phyloP scores from a whole-genome alignment of 1,140 invertebrate genomes.

The Odontomachus brunneus region DNA sequence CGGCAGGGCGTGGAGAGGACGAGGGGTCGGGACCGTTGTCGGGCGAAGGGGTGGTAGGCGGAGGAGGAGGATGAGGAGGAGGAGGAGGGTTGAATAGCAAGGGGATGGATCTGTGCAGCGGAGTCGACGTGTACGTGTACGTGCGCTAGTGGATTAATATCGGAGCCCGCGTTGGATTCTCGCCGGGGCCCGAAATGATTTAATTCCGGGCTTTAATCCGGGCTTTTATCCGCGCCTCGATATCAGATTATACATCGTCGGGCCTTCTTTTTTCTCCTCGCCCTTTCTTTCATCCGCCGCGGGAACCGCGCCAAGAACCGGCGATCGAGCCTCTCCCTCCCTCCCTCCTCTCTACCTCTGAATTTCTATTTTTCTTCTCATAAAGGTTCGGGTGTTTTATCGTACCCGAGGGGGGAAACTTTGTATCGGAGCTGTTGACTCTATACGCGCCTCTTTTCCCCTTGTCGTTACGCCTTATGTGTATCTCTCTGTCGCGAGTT shows the following conservation, averaged over 20 bases:
- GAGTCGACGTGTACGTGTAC: constrained; percentile 42
- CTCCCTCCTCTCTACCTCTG: too few species aligned
- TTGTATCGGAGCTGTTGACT: background rate
- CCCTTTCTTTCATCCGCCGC: constrained; percentile 10
- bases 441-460: background rate
- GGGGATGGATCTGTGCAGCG: constrained; percentile 32
- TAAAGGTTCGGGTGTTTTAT: constrained; percentile 7
- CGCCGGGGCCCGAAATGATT: constrained; percentile 46
- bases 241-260: constrained; percentile 49
- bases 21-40: background rate
- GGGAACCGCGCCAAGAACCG: constrained; percentile 27
- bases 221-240: constrained; percentile 45
- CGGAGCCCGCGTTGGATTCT: constrained; percentile 2
- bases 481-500: background rate
- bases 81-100: background rate
- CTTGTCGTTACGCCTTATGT: background rate
- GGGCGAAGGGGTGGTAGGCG: background rate
- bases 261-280: background rate
- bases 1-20: constrained; percentile 21
- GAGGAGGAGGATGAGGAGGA: too few species aligned
- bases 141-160: constrained; percentile 51
- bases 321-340: background rate
- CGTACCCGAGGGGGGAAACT: background rate
- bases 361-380: background rate
- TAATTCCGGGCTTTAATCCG: constrained; percentile 54